phyloP scores from a whole-genome alignment of 1,140 invertebrate species.

The Bombus superbus region DNA sequence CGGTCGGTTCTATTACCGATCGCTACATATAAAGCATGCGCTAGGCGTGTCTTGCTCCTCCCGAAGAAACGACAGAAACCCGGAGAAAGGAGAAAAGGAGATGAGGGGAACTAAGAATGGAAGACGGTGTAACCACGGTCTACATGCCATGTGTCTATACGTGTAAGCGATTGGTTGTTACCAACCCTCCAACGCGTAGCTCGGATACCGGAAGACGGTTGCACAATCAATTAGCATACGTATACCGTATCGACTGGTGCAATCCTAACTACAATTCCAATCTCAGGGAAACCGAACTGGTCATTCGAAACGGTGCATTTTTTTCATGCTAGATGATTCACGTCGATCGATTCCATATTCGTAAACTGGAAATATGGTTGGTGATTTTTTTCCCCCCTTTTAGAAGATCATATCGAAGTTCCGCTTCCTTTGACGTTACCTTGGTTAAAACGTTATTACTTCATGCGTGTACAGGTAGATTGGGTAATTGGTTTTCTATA shows the following conservation, averaged over 20 bases:
- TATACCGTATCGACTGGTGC: conserved; percentile 30
- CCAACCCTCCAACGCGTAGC: conserved; percentile 30
- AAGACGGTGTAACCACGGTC: not conserved
- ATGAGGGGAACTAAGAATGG: conserved; percentile 7
- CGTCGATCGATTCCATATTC: not conserved
- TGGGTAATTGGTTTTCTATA: not conserved
- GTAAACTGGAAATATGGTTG: not conserved
- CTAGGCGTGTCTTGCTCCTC: conserved; percentile 38
- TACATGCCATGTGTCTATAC: not conserved
- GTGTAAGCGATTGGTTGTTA: not conserved
- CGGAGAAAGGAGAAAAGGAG: conserved; percentile 28
- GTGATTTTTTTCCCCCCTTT: not conserved
- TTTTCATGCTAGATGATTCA: not conserved
- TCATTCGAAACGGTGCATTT: not conserved
- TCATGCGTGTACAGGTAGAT: not conserved
- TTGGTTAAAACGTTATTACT: not conserved
- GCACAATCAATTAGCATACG: conserved; percentile 60
- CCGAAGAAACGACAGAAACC: not conserved
- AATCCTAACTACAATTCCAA: conserved; percentile 52
- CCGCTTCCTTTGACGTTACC: not conserved
- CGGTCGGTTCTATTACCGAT: conserved; percentile 30
- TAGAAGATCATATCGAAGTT: not conserved
- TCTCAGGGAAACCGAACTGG: conserved; percentile 36
- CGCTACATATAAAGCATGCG: conserved; percentile 49
- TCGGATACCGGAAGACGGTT: conserved; percentile 49